Base-by-base conservation (phyloP, 2,888 invertebrate species). In the Strigamia crassipes region DNA sequence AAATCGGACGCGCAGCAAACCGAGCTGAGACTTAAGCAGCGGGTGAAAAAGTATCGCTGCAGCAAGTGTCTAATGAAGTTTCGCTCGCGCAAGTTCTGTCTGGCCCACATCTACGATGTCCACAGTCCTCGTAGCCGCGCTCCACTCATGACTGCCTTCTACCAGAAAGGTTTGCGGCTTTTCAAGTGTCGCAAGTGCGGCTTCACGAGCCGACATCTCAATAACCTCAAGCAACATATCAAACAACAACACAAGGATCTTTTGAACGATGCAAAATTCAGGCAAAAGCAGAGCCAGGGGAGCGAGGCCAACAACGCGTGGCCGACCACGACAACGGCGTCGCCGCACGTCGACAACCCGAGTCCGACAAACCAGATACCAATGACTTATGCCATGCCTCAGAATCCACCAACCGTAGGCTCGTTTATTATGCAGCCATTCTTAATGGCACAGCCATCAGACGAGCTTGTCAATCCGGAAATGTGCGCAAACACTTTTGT, bases 371-470 rank as follows among this genome's bases (percentile, higher is more conserved):
- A 82, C 27, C 85, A 85, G 79, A 84, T 88, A 81, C 87, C 87
- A 41, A 87, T 87, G 84, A 86, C 86, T 66, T 86, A 87, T 82
- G 88, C 87, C 82, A 86, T 87, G 83, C 87, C 88, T n/a, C 86
- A 86, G 83, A 85, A 86, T 82, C 86, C 85, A 34, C 85, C 85
- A 23, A 83, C 85, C 77, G 85, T 86, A 23, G 87, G 87, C 12
- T 86, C 86, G 82, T 93, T 94, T 87, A 92, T 94, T 85, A 96
- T 97, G 96, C 97, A 97, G 90, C 94, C 96, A 83, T 97, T 97
- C 90, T 91, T 95, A 86, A 90, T 96, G 86, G 92, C 93, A 88
- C 94, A 94, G 88, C 73, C 83, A 18, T 46, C 51, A 8, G 82
- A 23, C 31, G 81, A 81, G 41, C 81, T 31, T 41, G 81, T 23